Base-by-base conservation (phyloP, 1,140 invertebrate species). In the Drepana arcuata region DNA sequence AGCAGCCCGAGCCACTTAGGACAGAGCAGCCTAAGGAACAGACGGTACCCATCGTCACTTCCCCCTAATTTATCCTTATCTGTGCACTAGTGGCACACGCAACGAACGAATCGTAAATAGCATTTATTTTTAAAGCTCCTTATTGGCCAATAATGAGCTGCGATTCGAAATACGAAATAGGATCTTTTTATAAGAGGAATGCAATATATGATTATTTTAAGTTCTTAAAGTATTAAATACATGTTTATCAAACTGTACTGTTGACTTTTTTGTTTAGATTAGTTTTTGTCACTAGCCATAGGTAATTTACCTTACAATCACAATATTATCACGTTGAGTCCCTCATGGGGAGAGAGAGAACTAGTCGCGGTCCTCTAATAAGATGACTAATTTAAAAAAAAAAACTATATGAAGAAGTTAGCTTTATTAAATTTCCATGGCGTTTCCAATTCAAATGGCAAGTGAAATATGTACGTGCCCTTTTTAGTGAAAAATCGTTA, bases 61-160 rank as follows among this genome's bases (percentile, higher is more conserved):
- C 70, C 38, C 70, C 72, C 33, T 72, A 66, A 64, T 2, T 34
- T 21, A 5, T n/a, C n/a, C n/a, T n/a, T n/a, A n/a, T n/a, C n/a
- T n/a, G n/a, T n/a, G n/a, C n/a, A 21, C 4, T 21, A 21, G 4
- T 21, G 18, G 4, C 18, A 10, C 24, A 10, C 6, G 24, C 47
- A 58, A 68, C 70, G 71, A 77, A 62, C 69, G 69, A 75, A 70
- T 57, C 57, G 59, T 74, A 53, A 67, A 69, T 75, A 81, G 77
- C 77, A 81, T 81, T 81, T 81, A 79, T 68, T 75, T 65, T 61
- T 61, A 56, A 50, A 29, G 35, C 48, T 41, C 65, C 59, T 48
- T 67, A 63, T 71, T 71, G 77, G 74, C 72, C 74, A 75, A 71
- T 59, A 64, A 61, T 60, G 73, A 59, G 50, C 34, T 52, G 37